phyloP scores from a whole-genome alignment of 2,888 invertebrate genomes.

The Dichetophora obliterata region DNA sequence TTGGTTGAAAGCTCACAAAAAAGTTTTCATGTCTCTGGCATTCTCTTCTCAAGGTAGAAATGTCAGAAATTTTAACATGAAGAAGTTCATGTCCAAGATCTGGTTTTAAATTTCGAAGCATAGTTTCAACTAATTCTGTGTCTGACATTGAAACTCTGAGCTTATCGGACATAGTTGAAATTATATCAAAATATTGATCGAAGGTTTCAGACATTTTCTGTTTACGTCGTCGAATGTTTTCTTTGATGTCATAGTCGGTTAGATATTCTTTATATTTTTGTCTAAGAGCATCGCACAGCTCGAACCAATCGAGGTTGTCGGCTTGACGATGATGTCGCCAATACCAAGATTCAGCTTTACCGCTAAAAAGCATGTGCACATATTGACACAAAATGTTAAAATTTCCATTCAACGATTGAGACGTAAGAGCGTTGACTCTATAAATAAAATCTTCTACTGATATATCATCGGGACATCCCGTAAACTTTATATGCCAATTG shows the following conservation, averaged over 20 bases:
- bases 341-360: constrained; percentile 24
- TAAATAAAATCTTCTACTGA: too few relatives aligned
- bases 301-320: constrained; percentile 1
- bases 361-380: constrained; percentile 26
- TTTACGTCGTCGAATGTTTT: constrained; percentile 29
- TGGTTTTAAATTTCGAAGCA: constrained; percentile 29
- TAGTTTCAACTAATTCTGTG: constrained; percentile 25
- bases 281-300: neutral
- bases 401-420: constrained; percentile 3
- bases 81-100: neutral
- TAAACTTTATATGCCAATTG: too few relatives aligned
- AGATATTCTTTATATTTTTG: constrained; percentile 22
- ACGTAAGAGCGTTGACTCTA: too few relatives aligned
- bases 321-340: constrained; percentile 22
- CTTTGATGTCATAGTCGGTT: constrained; percentile 22
- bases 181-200: constrained; percentile 30
- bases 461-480: too few relatives aligned
- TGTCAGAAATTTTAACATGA: neutral
- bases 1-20: constrained; percentile 13
- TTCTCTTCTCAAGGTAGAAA: neutral
- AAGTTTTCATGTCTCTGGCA: neutral
- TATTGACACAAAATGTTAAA: constrained; percentile 22
- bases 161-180: constrained; percentile 29
- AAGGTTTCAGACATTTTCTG: constrained; percentile 24
- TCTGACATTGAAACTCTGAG: constrained; percentile 14